phyloP scores from a whole-genome alignment of 2,888 invertebrate genomes.

The Brachylomia viminalis region DNA sequence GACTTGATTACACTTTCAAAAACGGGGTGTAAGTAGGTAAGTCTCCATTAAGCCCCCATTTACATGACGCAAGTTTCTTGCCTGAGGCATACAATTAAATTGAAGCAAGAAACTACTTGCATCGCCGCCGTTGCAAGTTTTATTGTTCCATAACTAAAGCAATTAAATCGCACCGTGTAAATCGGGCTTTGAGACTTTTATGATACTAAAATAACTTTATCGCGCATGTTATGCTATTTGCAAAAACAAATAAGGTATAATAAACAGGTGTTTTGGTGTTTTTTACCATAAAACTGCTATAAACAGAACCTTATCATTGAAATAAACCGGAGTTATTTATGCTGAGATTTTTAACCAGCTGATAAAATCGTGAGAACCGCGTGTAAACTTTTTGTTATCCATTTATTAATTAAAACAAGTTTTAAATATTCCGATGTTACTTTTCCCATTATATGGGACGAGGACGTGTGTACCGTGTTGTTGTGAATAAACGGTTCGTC shows the following conservation, averaged over 20 bases:
- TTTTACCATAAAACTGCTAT: conserved; percentile 39
- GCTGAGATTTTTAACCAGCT: conserved; percentile 15
- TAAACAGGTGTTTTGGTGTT: conserved; percentile 34
- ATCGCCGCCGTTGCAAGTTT: too few species aligned
- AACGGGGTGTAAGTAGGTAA: neutral
- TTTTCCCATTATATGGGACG: neutral
- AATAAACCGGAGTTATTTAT: conserved; percentile 25
- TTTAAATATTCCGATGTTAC: neutral
- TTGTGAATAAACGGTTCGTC: neutral
- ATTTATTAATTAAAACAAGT: conserved; percentile 25
- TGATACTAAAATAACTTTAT: neutral
- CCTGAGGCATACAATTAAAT: too few species aligned
- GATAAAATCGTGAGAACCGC: neutral
- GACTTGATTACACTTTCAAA: neutral
- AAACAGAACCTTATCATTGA: conserved; percentile 42
- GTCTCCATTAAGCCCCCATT: too few species aligned
- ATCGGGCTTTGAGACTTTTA: neutral
- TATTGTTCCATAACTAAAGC: too few species aligned
- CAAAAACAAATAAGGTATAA: conserved; percentile 17
- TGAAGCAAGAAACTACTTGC: too few species aligned
- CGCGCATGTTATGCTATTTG: neutral
- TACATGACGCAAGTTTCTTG: too few species aligned
- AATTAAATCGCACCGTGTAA: too few species aligned
- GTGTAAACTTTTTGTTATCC: conserved; percentile 11
- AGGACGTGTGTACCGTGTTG: neutral